Evolutionary conservation across 1,140 invertebrate species (phyloP).

Genomic region (Papilio glaucus): DNA sequence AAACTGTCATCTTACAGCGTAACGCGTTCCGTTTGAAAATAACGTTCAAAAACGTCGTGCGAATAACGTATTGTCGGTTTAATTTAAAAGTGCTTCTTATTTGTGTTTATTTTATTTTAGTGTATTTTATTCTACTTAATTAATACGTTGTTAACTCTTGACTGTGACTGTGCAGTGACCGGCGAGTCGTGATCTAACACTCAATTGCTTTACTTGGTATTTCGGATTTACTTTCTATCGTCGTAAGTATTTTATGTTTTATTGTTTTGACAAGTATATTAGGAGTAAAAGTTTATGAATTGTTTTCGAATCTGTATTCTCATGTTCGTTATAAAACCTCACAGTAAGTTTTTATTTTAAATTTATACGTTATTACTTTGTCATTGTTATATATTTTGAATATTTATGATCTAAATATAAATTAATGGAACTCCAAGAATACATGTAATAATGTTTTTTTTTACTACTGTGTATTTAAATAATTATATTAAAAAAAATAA

Average conservation of each 20-base stretch:
- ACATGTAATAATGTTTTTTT: no score
- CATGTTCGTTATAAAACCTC: no score
- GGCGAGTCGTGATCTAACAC: slow-evolving; percentile 68
- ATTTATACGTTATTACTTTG: no score
- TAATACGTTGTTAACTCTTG: slow-evolving; percentile 50
- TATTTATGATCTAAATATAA: no score
- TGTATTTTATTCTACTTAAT: slow-evolving; percentile 49
- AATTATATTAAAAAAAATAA: no score
- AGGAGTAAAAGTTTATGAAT: slow-evolving; percentile 67
- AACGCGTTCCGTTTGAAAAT: slow-evolving; percentile 64
- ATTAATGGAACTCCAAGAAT: no score
- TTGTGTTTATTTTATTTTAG: slow-evolving; percentile 47
- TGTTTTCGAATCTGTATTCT: background rate
- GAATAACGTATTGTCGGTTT: slow-evolving; percentile 45
- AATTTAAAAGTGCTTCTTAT: slow-evolving; percentile 42
- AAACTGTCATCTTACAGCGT: slow-evolving; percentile 52
- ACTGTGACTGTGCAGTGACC: slow-evolving; percentile 64
- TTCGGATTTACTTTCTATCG: slow-evolving; percentile 82
- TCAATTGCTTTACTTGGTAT: slow-evolving; percentile 61
- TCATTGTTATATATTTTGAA: no score
- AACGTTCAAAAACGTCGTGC: slow-evolving; percentile 60
- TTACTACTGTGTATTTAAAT: no score
- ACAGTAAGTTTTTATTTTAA: no score
- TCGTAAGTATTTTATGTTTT: slow-evolving; percentile 79
- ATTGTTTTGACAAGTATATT: slow-evolving; percentile 63